Conservation (phyloP, 1,140 invertebrate species). For the Drosophila fuyamai region DNA sequence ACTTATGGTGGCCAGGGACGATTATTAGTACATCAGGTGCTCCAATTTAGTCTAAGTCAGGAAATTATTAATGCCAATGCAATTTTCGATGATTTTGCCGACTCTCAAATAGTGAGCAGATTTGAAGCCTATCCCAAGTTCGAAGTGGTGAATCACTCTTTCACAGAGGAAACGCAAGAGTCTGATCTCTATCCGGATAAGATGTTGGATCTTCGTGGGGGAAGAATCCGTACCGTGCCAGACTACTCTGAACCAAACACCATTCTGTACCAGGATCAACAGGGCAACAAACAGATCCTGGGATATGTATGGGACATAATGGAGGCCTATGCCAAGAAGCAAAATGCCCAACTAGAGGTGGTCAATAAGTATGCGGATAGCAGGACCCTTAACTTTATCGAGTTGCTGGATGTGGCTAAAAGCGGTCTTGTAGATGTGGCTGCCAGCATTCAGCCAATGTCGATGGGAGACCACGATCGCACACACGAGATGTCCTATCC, state of each 20-base stretch:
- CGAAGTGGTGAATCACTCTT: constrained; percentile 9
- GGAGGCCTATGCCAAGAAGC: constrained; percentile 30
- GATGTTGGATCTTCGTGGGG: constrained; percentile 24
- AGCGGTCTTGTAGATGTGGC: constrained; percentile 41
- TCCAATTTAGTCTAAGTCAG: constrained; percentile 30
- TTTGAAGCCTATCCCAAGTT: constrained; percentile 42
- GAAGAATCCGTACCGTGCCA: constrained; percentile 42
- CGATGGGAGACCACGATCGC: constrained; percentile 11
- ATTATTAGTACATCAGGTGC: constrained; percentile 6
- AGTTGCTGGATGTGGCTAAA: constrained; percentile 41
- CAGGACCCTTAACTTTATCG: constrained; percentile 33
- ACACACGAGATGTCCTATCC: constrained; percentile 53
- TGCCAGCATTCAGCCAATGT: constrained; percentile 58
- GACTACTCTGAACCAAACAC: constrained; percentile 68
- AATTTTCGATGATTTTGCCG: constrained; percentile 25
- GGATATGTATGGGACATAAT: constrained; percentile 67
- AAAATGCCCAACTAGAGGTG: constrained; percentile 43
- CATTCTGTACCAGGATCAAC: constrained; percentile 41
- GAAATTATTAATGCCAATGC: constrained; percentile 46
- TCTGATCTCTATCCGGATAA: constrained; percentile 48
- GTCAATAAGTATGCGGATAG: constrained; percentile 8
- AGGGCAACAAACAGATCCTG: constrained; percentile 24
- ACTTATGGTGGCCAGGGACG: constrained; percentile 14
- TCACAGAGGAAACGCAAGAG: neutral
- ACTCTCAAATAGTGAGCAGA: constrained; percentile 18